phyloP scores from a whole-genome alignment of 1,140 invertebrate genomes.

The Rhopalosiphum maidis region DNA sequence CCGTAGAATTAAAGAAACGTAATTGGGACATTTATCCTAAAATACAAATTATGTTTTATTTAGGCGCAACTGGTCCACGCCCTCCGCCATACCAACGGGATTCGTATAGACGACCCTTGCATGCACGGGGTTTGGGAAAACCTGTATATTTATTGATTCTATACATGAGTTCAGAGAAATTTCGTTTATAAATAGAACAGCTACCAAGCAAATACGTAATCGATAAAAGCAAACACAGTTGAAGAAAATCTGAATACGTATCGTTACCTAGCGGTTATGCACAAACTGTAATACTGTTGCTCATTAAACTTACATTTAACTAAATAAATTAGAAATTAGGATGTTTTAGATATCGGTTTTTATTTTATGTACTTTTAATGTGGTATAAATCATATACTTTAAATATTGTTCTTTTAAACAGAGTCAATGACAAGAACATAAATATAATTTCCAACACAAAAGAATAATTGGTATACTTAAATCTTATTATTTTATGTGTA shows the following conservation, averaged over 20 bases:
- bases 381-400: not conserved
- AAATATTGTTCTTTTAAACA: not conserved
- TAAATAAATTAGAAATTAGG: not conserved
- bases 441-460: not conserved
- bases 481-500: not conserved
- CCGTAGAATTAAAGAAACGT: not conserved
- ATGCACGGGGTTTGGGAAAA: not conserved
- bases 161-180: not conserved
- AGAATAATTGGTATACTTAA: not conserved
- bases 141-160: not conserved
- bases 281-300: not conserved
- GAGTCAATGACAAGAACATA: not conserved
- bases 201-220: not conserved
- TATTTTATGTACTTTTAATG: not conserved
- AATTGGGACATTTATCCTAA: not conserved
- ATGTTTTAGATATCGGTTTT: not conserved
- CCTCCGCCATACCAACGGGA: not conserved
- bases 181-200: not conserved
- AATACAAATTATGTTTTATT: not conserved
- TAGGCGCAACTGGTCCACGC: not conserved
- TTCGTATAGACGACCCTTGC: not conserved
- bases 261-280: not conserved
- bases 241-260: not conserved
- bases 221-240: not conserved
- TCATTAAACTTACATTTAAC: not conserved